Evolutionary conservation across 2,888 invertebrate species (phyloP).

Genomic region (Bombyx huttoni): DNA sequence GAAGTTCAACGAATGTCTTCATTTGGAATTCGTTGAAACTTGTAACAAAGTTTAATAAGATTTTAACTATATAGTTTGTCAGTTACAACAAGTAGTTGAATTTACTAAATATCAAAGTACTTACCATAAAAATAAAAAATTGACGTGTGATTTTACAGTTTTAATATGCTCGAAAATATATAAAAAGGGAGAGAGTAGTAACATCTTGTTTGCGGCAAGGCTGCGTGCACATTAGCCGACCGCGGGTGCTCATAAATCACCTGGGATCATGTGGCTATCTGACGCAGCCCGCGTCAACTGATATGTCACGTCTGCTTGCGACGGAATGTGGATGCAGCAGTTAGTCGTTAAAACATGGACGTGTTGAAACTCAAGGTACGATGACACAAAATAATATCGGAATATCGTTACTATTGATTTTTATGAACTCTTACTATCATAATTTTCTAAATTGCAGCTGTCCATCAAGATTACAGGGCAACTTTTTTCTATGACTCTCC

Average conservation of each 20-base stretch:
- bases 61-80: too few species aligned
- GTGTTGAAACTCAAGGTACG: too few species aligned
- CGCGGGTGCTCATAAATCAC: slow-evolving; percentile 42
- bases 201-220: slow-evolving; percentile 18
- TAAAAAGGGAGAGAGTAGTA: slow-evolving; percentile 5
- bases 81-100: too few species aligned
- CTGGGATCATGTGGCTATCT: slow-evolving; percentile 47
- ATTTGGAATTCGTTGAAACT: not conserved
- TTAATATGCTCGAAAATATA: too few species aligned
- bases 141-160: too few species aligned
- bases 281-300: slow-evolving; percentile 24
- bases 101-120: too few species aligned
- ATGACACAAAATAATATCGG: not conserved
- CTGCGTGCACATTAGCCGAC: slow-evolving; percentile 33
- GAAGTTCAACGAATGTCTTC: not conserved
- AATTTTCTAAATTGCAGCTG: too few species aligned
- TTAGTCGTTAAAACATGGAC: not conserved
- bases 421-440: too few species aligned
- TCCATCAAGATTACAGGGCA: too few species aligned
- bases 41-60: not conserved
- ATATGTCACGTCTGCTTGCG: slow-evolving; percentile 15
- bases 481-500: too few species aligned
- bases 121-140: too few species aligned
- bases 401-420: not conserved
- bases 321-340: slow-evolving; percentile 9